Conservation (phyloP, 2,888 invertebrate genomes). For the Phyllotreta striolata region DNA sequence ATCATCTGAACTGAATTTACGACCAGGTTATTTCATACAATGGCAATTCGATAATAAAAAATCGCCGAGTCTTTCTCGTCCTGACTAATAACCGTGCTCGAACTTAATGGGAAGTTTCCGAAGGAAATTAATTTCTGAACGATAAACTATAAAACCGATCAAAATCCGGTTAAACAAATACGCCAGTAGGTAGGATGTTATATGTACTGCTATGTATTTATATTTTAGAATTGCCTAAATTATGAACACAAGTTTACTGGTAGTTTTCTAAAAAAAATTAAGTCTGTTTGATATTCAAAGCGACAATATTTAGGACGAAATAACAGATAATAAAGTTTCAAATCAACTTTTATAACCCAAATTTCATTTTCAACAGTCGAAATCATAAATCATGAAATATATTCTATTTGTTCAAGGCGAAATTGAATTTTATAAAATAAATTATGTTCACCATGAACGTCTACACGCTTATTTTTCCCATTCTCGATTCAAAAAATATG, state of each 20-base stretch:
- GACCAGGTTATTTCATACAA: conserved; percentile 27
- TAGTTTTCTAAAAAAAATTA: too few species aligned
- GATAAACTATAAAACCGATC: conserved; percentile 15
- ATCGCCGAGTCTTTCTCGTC: conserved; percentile 12
- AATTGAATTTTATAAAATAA: conserved; percentile 17
- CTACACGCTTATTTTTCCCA: conserved; percentile 12
- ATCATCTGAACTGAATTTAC: conserved; percentile 20
- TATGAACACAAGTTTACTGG: too few species aligned
- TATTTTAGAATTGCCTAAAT: too few species aligned
- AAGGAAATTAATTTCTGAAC: conserved; percentile 19
- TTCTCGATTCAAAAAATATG: conserved; percentile 17
- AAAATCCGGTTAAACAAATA: conserved; percentile 1
- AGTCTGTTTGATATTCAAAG: too few species aligned
- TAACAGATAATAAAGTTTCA: too few species aligned
- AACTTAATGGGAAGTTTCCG: conserved; percentile 16
- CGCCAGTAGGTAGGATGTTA: not conserved
- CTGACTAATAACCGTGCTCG: conserved; percentile 24
- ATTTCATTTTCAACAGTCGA: conserved; percentile 1
- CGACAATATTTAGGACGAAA: too few species aligned
- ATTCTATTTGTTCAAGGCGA: conserved; percentile 13
- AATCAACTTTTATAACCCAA: not conserved
- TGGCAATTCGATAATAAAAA: conserved; percentile 23
- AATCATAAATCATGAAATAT: conserved; percentile 9
- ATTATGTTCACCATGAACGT: not conserved
- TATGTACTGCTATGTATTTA: too few species aligned